phyloP scores from a whole-genome alignment of 2,113 vertebrate genomes.

The Chaetops frenatus region DNA sequence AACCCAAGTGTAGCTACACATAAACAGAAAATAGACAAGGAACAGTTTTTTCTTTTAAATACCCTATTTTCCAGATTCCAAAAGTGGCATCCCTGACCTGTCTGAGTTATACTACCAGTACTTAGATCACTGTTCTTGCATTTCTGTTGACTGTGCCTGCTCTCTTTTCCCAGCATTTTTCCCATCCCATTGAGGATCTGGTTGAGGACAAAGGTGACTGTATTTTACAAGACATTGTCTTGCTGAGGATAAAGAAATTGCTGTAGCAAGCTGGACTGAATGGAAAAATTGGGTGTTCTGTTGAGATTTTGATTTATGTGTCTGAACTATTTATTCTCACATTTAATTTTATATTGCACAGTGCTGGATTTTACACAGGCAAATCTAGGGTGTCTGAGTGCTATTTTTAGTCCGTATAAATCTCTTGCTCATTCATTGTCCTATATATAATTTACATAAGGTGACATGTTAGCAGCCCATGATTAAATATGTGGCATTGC shows the following conservation, averaged over 20 bases:
- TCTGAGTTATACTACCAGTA: background rate
- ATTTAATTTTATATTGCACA: slow-evolving; percentile 4
- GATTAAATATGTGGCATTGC: background rate
- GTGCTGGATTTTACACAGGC: background rate
- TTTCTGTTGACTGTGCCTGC: background rate
- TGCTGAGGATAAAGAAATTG: background rate
- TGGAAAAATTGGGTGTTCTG: background rate
- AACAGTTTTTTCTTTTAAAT: background rate
- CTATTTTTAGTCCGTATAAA: background rate
- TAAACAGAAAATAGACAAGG: background rate
- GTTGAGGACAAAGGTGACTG: background rate
- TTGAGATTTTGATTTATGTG: background rate
- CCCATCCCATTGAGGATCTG: background rate
- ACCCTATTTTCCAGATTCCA: background rate
- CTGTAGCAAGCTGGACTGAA: background rate
- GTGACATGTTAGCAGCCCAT: background rate
- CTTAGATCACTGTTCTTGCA: background rate
- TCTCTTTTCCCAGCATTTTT: background rate
- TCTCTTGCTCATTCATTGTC: background rate
- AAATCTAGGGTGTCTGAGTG: background rate
- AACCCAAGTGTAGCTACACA: background rate
- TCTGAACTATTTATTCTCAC: background rate
- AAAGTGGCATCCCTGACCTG: background rate
- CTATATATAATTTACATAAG: background rate
- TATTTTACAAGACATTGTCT: background rate